phyloP scores from a whole-genome alignment of 1,140 invertebrate species.

The Sminthurinus signatus region DNA sequence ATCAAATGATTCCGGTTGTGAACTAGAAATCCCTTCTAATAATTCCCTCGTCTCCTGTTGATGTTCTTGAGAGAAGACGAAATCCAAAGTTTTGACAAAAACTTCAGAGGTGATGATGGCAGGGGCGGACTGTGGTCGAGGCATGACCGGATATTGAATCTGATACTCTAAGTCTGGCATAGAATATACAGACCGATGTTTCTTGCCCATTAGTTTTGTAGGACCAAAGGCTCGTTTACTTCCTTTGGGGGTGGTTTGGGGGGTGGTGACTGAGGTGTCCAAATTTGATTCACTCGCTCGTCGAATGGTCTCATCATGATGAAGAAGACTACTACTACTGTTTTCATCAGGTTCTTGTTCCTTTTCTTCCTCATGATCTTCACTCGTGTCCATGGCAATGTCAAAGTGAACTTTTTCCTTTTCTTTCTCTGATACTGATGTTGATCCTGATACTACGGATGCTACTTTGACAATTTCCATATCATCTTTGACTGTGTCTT shows the following conservation, averaged over 20 bases:
- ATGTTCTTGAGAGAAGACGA: slow-evolving; percentile 27
- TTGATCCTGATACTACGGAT: too few species aligned
- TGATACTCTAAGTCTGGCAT: slow-evolving; percentile 37
- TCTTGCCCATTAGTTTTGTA: slow-evolving; percentile 32
- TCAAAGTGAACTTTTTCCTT: neutral
- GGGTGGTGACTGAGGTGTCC: neutral
- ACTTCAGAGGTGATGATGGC: slow-evolving; percentile 38
- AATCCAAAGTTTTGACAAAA: slow-evolving; percentile 34
- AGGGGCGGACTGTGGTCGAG: slow-evolving; percentile 33
- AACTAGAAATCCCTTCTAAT: too few species aligned
- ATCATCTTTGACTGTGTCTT: too few species aligned
- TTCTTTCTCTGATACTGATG: neutral
- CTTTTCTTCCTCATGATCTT: too few species aligned
- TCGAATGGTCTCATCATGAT: neutral
- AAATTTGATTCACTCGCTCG: neutral
- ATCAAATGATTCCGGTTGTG: too few species aligned
- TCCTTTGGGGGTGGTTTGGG: neutral
- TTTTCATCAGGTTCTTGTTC: too few species aligned
- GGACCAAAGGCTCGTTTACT: slow-evolving; percentile 27
- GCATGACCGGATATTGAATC: slow-evolving; percentile 30
- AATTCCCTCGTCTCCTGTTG: too few species aligned
- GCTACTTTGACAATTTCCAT: too few species aligned
- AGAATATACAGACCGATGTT: slow-evolving; percentile 29
- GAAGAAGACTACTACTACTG: too few species aligned
- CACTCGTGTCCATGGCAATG: too few species aligned